Evolutionary conservation across 2,888 invertebrate genomes (phyloP).

Genomic region (Chalcosyrphus nemorum): DNA sequence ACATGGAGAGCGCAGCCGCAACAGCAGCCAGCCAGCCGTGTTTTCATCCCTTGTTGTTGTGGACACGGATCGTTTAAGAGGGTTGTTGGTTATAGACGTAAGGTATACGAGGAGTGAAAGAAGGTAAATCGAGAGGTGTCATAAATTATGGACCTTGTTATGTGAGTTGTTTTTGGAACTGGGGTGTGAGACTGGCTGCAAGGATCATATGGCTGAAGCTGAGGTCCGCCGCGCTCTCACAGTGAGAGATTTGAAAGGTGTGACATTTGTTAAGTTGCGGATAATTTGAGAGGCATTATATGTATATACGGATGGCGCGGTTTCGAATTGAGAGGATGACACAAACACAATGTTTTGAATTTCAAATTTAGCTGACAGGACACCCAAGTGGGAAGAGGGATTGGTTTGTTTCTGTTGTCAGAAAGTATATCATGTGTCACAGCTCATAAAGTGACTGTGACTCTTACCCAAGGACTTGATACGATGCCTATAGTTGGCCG

Average conservation of each 20-base stretch:
- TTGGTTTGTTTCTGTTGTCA: not conserved
- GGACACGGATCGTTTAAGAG: conserved; percentile 72
- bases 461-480: no score
- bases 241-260: conserved; percentile 63
- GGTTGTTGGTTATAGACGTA: conserved; percentile 34
- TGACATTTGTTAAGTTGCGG: conserved; percentile 70
- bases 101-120: conserved; percentile 35
- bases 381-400: not conserved
- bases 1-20: conserved; percentile 64
- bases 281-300: conserved; percentile 68
- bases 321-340: conserved; percentile 32
- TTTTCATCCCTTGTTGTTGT: conserved; percentile 67
- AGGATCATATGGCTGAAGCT: conserved; percentile 15
- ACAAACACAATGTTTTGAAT: conserved; percentile 11
- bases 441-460: no score
- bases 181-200: no score
- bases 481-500: no score
- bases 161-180: conserved; percentile 10
- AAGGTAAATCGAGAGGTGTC: conserved; percentile 69
- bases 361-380: not conserved
- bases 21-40: conserved; percentile 68
- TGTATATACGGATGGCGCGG: conserved; percentile 26
- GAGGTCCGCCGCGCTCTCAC: conserved; percentile 31
- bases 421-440: no score
- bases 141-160: conserved; percentile 69